Conservation (phyloP, 1,140 invertebrate species). For the Mactra quadrangularis region DNA sequence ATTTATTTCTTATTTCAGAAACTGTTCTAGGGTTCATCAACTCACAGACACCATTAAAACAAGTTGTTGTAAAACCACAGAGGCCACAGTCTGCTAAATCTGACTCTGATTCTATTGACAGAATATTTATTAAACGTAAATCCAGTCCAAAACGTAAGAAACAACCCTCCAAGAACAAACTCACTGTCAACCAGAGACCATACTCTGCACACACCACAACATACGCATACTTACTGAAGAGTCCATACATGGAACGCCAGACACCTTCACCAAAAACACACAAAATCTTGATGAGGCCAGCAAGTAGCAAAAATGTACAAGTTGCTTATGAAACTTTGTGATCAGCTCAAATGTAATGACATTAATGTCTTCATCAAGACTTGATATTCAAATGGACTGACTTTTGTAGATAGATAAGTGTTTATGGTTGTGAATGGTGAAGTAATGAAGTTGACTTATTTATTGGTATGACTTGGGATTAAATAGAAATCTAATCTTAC, state of each 20-base stretch:
- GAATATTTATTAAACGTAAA: conserved; percentile 68
- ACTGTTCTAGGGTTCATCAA: conserved; percentile 58
- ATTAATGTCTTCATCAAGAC: too few relatives aligned
- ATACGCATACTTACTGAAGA: conserved; percentile 72
- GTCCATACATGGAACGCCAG: conserved; percentile 76
- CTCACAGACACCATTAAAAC: conserved; percentile 45
- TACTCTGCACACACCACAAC: conserved; percentile 73
- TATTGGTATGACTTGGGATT: too few relatives aligned
- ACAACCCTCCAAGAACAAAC: conserved; percentile 63
- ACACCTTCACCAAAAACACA: conserved; percentile 69
- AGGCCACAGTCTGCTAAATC: conserved; percentile 48
- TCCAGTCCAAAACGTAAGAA: conserved; percentile 68
- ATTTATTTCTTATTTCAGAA: conserved; percentile 58
- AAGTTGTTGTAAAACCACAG: conserved; percentile 36
- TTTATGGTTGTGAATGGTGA: too few relatives aligned
- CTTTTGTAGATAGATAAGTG: too few relatives aligned
- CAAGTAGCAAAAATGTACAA: conserved; percentile 57
- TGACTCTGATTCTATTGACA: conserved; percentile 59
- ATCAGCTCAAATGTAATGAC: too few relatives aligned
- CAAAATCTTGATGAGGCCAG: conserved; percentile 65
- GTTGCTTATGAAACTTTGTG: conserved; percentile 60
- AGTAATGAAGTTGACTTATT: too few relatives aligned
- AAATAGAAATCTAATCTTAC: too few relatives aligned
- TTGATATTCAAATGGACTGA: too few relatives aligned
- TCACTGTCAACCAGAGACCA: conserved; percentile 76